Evolutionary conservation across 2,888 invertebrate species (phyloP).

Genomic region (Lordiphosa andalusiaca): DNA sequence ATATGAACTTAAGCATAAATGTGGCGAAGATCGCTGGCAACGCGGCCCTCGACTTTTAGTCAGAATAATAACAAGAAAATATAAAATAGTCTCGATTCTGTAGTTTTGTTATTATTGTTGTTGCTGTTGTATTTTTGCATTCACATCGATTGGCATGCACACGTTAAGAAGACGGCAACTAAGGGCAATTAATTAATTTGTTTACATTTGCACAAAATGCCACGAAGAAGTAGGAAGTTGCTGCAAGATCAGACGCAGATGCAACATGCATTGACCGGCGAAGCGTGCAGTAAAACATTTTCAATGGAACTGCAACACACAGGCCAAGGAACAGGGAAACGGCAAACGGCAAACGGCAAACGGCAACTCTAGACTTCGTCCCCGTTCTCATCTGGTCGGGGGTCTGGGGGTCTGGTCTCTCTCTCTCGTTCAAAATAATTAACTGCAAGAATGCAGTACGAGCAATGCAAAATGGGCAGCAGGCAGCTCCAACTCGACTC

Average conservation of each 20-base stretch:
- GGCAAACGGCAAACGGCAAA: neutral
- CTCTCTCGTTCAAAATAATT: constrained; percentile 57
- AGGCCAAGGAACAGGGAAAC: constrained; percentile 23
- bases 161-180: constrained; percentile 50
- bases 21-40: too few relatives aligned
- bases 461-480: constrained; percentile 49
- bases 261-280: constrained; percentile 67
- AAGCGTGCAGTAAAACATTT: constrained; percentile 73
- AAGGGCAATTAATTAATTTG: constrained; percentile 74
- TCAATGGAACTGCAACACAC: constrained; percentile 63
- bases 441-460: constrained; percentile 74
- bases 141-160: constrained; percentile 14
- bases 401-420: constrained; percentile 28
- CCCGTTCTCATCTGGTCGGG: constrained; percentile 19
- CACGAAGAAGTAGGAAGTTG: constrained; percentile 72
- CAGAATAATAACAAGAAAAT: constrained; percentile 1
- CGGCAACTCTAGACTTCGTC: constrained; percentile 12
- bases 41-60: too few relatives aligned
- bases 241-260: constrained; percentile 71
- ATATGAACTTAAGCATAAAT: too few relatives aligned
- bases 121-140: constrained; percentile 14
- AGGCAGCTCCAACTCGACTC: constrained; percentile 33
- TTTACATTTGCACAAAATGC: constrained; percentile 66
- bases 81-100: neutral
- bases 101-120: neutral